Evolutionary conservation across 2,888 invertebrate species (phyloP).

Genomic region (Psylliodes chrysocephalus): DNA sequence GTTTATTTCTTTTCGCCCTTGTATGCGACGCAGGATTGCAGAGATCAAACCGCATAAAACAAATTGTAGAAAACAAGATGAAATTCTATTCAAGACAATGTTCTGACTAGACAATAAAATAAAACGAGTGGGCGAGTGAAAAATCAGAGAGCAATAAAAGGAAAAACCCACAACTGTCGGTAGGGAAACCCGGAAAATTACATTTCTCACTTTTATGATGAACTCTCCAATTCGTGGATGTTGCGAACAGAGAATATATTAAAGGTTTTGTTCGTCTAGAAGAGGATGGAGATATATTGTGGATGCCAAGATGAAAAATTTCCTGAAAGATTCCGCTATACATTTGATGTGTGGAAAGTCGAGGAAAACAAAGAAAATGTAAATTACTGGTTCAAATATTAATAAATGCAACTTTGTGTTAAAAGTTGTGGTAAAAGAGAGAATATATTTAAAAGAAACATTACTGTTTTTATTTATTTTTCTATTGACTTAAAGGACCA

Average conservation of each 20-base stretch:
- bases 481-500: no score
- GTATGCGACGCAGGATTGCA: no score
- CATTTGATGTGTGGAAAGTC: no score
- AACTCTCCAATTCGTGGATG: slow-evolving; percentile 1
- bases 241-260: slow-evolving; percentile 2
- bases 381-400: no score
- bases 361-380: no score
- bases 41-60: no score
- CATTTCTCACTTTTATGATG: slow-evolving; percentile 16
- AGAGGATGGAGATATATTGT: not conserved
- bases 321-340: not conserved
- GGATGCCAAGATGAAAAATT: not conserved
- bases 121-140: slow-evolving; percentile 17
- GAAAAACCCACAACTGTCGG: slow-evolving; percentile 1
- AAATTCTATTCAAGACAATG: slow-evolving; percentile 12
- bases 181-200: slow-evolving; percentile 4
- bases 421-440: no score
- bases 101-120: not conserved
- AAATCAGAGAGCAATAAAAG: slow-evolving; percentile 11
- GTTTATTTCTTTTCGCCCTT: no score
- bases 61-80: slow-evolving; percentile 14
- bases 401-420: no score
- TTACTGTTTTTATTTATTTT: no score
- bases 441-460: no score
- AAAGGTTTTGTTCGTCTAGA: not conserved